A percentile compares a stretch with the other conserved stretches of the same genome.
These are phyloP conservation scores for Hemiprocne comata DNA, from an alignment of 2,113 vertebrate genomes.

Conservation along the genomic window DNA sequence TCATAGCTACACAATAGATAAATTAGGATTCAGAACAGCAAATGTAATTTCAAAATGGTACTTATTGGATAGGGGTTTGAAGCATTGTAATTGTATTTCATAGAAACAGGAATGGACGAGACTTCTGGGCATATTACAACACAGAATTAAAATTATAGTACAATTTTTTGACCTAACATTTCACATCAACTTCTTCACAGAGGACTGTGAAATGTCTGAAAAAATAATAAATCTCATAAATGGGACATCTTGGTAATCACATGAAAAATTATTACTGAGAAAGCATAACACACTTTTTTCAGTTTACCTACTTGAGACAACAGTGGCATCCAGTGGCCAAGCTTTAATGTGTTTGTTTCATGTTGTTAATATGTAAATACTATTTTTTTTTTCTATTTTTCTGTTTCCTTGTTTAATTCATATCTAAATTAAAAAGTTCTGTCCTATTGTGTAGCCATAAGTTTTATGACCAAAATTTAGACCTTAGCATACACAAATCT, in stretches of 20 bases:
- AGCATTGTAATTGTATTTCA: not conserved
- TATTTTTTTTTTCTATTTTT: not conserved
- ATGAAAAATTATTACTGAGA: not conserved
- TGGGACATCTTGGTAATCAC: not conserved
- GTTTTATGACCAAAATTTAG: not conserved
- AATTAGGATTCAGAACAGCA: not conserved
- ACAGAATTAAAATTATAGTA: not conserved
- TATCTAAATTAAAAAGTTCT: not conserved
- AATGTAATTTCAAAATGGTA: not conserved
- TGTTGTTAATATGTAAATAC: not conserved
- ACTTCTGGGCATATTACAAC: not conserved
- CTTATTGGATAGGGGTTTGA: not conserved
- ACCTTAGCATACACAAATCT: not conserved
- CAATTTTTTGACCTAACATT: not conserved
- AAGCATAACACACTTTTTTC: not conserved
- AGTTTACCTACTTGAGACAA: constrained; percentile 40
- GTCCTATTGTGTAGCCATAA: not conserved
- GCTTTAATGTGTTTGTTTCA: not conserved
- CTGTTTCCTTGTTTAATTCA: not conserved
- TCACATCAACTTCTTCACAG: not conserved
- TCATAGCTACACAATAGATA: not conserved
- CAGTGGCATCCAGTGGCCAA: constrained; percentile 66
- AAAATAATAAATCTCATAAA: not conserved
- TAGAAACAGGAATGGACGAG: not conserved
- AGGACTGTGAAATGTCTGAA: not conserved